Percentiles rank a stretch among this genome's conserved stretches.
Conservation (phyloP, 37 sponge, comb jelly and placozoan genomes). For the Geodia barretti region DNA sequence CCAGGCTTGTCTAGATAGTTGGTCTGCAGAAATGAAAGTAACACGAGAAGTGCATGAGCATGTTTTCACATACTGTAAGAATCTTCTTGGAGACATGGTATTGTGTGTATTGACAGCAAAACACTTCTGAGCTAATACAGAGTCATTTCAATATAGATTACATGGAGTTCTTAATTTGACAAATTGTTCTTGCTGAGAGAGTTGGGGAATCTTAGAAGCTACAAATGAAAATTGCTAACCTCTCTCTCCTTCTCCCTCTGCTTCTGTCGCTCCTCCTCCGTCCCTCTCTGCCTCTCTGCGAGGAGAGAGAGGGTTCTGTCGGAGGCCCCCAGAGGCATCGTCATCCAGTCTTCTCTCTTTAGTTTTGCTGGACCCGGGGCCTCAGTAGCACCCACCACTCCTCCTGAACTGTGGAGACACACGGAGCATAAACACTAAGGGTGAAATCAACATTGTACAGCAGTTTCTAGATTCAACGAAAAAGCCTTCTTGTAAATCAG, state of each 20-base stretch:
- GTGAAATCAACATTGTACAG: no score
- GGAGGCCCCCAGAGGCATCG: conserved; percentile 26
- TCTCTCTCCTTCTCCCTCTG: background rate
- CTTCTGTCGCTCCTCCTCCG: conserved; percentile 3
- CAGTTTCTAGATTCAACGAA: no score
- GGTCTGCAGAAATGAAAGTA: conserved; percentile 2
- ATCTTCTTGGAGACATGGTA: background rate
- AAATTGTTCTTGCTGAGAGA: no score
- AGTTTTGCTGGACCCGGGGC: background rate
- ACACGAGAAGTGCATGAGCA: background rate
- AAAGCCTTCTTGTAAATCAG: no score
- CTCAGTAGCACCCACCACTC: no score
- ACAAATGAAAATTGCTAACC: background rate
- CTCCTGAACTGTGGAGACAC: no score
- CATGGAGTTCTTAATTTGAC: no score
- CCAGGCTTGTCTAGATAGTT: conserved; percentile 43
- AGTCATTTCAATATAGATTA: background rate
- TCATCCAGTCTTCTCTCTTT: conserved; percentile 56
- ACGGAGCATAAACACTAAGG: no score
- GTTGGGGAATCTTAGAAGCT: background rate
- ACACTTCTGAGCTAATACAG: background rate
- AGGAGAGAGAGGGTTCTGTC: background rate
- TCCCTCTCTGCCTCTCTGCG: conserved; percentile 10
- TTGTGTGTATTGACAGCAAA: background rate
- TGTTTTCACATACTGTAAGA: background rate